Evolutionary conservation across 2,113 vertebrate genomes (phyloP).

Genomic region (Callospermophilus lateralis): DNA sequence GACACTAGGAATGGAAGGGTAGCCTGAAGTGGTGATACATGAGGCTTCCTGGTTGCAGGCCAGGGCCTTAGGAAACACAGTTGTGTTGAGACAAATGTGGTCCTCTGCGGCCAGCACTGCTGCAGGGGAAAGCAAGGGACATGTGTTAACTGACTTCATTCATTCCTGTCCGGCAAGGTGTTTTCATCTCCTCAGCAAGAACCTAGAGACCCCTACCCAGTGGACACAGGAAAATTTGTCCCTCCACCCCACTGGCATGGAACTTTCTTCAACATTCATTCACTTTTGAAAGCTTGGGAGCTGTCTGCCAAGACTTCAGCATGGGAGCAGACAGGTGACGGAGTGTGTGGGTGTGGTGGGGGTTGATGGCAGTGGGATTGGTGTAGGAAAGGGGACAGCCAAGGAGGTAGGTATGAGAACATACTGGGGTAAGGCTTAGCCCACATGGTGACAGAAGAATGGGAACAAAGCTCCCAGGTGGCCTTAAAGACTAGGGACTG

Average conservation of each 20-base stretch:
- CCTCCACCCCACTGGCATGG: not conserved
- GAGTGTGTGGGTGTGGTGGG: not conserved
- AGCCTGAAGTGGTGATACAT: not conserved
- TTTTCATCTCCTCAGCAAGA: not conserved
- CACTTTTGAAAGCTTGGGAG: not conserved
- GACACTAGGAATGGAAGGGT: not conserved
- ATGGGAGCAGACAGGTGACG: not conserved
- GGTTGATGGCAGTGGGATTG: not conserved
- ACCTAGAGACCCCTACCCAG: not conserved
- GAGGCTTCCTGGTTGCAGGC: not conserved
- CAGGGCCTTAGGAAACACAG: not conserved
- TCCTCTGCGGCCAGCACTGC: not conserved
- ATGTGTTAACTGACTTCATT: not conserved
- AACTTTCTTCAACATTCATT: not conserved
- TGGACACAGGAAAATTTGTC: not conserved
- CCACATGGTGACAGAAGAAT: not conserved
- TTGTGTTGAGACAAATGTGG: not conserved
- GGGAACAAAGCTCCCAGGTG: not conserved
- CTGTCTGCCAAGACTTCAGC: not conserved
- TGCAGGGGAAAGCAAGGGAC: not conserved
- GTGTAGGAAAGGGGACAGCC: not conserved
- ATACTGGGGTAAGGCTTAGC: not conserved
- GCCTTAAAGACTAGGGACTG: not conserved
- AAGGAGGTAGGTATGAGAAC: not conserved
- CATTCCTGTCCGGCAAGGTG: no score